Percentiles rank a stretch among this genome's conserved stretches.
phyloP scores from a whole-genome alignment of 2,888 invertebrate genomes.

The Philereme vetulata region DNA sequence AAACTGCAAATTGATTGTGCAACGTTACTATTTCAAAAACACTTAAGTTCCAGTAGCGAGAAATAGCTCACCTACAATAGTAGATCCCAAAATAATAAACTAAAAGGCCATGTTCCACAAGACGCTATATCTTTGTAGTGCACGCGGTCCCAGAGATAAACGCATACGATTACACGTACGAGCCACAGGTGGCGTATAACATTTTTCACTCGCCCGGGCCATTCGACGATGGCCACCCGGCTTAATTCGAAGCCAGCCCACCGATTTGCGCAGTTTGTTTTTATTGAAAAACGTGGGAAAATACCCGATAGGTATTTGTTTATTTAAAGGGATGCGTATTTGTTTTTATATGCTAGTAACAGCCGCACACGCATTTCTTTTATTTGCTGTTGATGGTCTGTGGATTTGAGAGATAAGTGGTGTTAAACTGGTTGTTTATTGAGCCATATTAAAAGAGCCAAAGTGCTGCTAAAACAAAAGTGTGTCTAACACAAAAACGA shows the following conservation, averaged over 20 bases:
- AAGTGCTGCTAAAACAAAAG: too few relatives aligned
- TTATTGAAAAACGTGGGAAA: constrained; percentile 74
- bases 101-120: constrained; percentile 23
- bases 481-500: too few relatives aligned
- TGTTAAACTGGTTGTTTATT: too few relatives aligned
- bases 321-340: constrained; percentile 33
- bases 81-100: constrained; percentile 1
- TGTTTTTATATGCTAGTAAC: constrained; percentile 9
- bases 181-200: constrained; percentile 83
- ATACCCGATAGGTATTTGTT: constrained; percentile 45
- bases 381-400: not conserved
- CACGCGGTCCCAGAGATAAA: constrained; percentile 75
- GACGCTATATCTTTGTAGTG: constrained; percentile 60
- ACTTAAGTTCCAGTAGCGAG: too few relatives aligned
- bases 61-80: too few relatives aligned
- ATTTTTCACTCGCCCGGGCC: constrained; percentile 76
- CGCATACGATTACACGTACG: constrained; percentile 79
- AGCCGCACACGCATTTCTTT: not conserved
- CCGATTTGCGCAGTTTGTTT: constrained; percentile 71
- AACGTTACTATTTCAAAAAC: too few relatives aligned
- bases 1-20: too few relatives aligned
- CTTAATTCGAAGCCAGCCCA: constrained; percentile 70
- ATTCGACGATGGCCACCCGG: constrained; percentile 56
- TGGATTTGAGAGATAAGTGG: too few relatives aligned
- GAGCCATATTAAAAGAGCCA: too few relatives aligned